phyloP scores from a whole-genome alignment of 37 sponge, comb jelly and placozoan genomes.

The Diacarnus erythraeanus region DNA sequence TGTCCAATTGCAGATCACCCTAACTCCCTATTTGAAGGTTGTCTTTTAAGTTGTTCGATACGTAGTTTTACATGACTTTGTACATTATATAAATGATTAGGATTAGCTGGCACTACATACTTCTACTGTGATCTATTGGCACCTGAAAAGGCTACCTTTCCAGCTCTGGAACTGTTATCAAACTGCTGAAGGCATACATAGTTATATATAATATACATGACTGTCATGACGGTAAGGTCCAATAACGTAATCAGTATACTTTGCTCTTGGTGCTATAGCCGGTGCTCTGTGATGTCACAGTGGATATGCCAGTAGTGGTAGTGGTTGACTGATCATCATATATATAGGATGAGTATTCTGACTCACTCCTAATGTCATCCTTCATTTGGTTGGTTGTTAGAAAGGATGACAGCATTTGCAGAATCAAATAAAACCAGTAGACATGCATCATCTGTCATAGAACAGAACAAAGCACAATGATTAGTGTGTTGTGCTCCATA shows the following conservation, averaged over 20 bases:
- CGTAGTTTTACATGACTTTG: no score
- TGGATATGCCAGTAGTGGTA: background rate
- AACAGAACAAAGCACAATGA: background rate
- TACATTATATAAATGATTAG: no score
- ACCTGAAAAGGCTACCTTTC: constrained; percentile 62
- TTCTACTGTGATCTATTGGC: constrained; percentile 76
- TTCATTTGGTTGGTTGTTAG: background rate
- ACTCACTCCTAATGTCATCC: constrained; percentile 35
- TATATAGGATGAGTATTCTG: background rate
- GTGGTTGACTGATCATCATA: background rate
- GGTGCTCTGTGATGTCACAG: background rate
- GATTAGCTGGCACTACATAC: constrained; percentile 79
- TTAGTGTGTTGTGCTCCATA: no score
- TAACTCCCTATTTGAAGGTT: constrained; percentile 92
- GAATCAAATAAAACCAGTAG: constrained; percentile 58
- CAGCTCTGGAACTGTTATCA: constrained; percentile 74
- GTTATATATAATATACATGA: no score
- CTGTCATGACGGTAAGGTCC: no score
- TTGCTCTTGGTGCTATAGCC: no score
- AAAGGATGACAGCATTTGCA: constrained; percentile 2
- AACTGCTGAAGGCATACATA: no score
- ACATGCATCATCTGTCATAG: constrained; percentile 30
- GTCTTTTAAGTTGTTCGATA: no score
- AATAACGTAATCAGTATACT: no score
- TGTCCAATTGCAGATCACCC: constrained; percentile 75